Base-by-base conservation (phyloP, 2,797 vertebrate species). In the Sitta carolinensis region DNA sequence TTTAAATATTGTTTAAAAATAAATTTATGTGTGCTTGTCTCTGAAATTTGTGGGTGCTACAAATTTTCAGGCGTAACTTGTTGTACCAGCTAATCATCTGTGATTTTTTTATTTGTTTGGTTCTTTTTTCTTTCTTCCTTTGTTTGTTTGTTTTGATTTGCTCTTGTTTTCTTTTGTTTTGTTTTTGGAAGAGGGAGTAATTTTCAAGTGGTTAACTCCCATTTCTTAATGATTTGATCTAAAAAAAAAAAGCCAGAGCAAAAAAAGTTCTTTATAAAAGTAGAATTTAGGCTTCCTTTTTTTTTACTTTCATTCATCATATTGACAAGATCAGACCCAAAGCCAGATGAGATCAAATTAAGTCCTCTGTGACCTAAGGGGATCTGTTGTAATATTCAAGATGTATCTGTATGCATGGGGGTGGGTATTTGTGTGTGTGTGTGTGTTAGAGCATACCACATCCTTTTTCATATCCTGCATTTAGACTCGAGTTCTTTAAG, bases 121-220 rank as follows among this genome's bases (percentile, higher is more conserved):
- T 5, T 18, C 0, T 34, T 40, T 43, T 69, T 7, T 0, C 0
- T 11, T 11, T 26, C 32, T 2, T 6, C 2, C 30, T 20, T 17
- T 4, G 12, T 34, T 38, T 5, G 1, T 36, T 38, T 51, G 4
- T 13, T 66, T 75, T 51, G 7, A 4, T 17, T 34, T 40, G 14
- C 12, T 36, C 36, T 36, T 36, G 36, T 36, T 36, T 40, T 26
- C 3, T 2, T 66, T 58, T 55, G 5, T 5, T 55, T 55, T 57
- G 17, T 4, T 50, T 91, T 61, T 30, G 11, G 2, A 51, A 42
- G 7, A 5, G 2, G 0, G 3, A 16, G 34, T 63, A 7, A 13
- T 1, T 51, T 83, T 66, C 15, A 84, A 57, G 36, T 5, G 78
- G 18, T 30, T 86, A 79, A 4, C 1, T 2, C 1, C 30, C 7